These are phyloP conservation scores for Molossus alvarezi DNA, from an alignment of 2,797 vertebrate genomes.

Conservation along the genomic window DNA sequence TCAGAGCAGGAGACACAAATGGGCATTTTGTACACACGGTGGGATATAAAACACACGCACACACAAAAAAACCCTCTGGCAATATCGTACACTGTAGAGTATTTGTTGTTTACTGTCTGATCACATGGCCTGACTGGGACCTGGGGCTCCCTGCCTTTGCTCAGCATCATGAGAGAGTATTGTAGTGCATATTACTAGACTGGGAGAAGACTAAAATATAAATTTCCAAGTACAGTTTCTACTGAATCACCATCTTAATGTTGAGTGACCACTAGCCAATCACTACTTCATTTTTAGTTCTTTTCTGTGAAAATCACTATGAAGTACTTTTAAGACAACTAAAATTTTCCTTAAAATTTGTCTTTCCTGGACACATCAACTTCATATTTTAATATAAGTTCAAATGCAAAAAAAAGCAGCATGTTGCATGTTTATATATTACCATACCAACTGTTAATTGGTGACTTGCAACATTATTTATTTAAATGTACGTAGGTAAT, in stretches of 20 bases:
- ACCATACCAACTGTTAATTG: neutral
- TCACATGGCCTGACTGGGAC: neutral
- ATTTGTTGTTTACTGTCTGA: neutral
- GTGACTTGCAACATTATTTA: neutral
- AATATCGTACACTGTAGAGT: neutral
- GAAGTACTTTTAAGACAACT: neutral
- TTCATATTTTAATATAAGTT: neutral
- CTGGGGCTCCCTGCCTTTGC: neutral
- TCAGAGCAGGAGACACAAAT: neutral
- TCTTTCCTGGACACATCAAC: neutral
- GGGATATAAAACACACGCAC: neutral
- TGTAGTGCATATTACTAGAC: neutral
- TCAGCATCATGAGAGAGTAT: neutral
- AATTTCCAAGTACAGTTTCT: neutral
- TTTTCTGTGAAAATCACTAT: neutral
- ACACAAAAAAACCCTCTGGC: too few species aligned
- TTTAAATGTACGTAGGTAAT: neutral
- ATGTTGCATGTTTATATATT: neutral
- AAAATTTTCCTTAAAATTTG: neutral
- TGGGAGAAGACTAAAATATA: neutral
- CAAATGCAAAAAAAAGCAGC: neutral
- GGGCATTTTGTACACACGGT: neutral
- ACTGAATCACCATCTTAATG: neutral
- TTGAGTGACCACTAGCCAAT: neutral
- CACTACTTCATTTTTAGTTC: too few species aligned